These are phyloP conservation scores for Sciaenops ocellatus DNA, from an alignment of 2,797 vertebrate species.

Conservation along the genomic window DNA sequence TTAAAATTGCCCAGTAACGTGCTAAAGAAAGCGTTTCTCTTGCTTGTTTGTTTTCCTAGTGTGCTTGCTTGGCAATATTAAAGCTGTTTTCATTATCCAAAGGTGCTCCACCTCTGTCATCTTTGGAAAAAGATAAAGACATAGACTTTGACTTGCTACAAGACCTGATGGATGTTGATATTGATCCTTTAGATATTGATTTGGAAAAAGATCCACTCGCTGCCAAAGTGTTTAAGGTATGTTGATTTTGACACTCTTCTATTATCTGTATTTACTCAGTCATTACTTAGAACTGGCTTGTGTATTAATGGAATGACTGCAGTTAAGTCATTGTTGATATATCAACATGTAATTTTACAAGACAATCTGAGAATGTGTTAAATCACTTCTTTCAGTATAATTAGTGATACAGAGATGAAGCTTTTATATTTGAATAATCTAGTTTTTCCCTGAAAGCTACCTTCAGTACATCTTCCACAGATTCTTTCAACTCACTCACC, in stretches of 20 bases:
- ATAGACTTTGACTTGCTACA: constrained; percentile 99
- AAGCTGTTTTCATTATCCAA: constrained; percentile 88
- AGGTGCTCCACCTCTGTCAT: constrained; percentile 97
- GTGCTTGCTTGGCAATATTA: constrained; percentile 82
- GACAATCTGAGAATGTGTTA: too few species aligned
- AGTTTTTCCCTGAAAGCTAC: too few species aligned
- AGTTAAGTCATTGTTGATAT: too few species aligned
- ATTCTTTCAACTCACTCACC: too few species aligned
- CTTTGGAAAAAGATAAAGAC: constrained; percentile 99
- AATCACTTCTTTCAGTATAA: too few species aligned
- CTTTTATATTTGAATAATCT: too few species aligned
- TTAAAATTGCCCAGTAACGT: constrained; percentile 73
- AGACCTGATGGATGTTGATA: constrained; percentile 99
- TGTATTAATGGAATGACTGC: neutral
- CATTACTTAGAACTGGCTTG: neutral
- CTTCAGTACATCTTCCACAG: too few species aligned
- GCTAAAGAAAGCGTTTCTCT: constrained; percentile 53
- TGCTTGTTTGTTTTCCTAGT: constrained; percentile 68
- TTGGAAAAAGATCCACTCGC: constrained; percentile 99
- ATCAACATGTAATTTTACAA: too few species aligned
- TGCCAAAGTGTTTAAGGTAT: constrained; percentile 99
- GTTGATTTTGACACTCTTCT: constrained; percentile 41
- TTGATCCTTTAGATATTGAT: constrained; percentile 99
- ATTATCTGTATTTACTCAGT: neutral
- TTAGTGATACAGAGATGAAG: too few species aligned